Evolutionary conservation across 2,113 vertebrate species (phyloP).

Genomic region (Naja naja): DNA sequence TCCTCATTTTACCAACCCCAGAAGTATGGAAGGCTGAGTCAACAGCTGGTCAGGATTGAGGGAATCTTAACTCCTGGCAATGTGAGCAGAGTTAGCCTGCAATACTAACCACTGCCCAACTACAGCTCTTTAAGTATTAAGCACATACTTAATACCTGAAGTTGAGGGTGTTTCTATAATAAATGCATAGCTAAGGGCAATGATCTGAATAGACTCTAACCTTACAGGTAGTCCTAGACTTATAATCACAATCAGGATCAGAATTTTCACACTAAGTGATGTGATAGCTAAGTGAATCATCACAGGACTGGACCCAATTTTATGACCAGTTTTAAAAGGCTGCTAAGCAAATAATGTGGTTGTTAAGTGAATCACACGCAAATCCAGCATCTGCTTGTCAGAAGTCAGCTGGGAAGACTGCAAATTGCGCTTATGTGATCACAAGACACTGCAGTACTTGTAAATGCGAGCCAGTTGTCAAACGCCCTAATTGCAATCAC

Average conservation of each 20-base stretch:
- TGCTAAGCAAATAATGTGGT: not conserved
- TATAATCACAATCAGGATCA: not conserved
- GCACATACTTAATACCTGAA: slow-evolving; percentile 75
- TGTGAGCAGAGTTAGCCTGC: not conserved
- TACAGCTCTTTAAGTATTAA: not conserved
- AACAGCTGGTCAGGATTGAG: not conserved
- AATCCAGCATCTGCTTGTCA: not conserved
- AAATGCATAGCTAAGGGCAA: slow-evolving; percentile 75
- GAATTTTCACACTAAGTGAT: not conserved
- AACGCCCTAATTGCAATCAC: not conserved
- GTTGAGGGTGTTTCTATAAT: slow-evolving; percentile 79
- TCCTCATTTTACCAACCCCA: not conserved
- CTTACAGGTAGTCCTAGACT: not conserved
- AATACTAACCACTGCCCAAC: not conserved
- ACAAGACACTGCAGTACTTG: not conserved
- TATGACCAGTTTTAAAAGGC: not conserved
- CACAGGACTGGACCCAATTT: not conserved
- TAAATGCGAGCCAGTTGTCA: not conserved
- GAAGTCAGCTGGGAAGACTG: not conserved
- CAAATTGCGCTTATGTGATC: not conserved
- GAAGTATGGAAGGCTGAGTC: not conserved
- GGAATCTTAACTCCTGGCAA: not conserved
- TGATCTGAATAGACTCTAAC: slow-evolving; percentile 66
- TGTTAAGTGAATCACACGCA: not conserved
- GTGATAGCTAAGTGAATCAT: not conserved